Evolutionary conservation across 37 sponge, comb jelly and placozoan species (phyloP).

Genomic region (Oopsacas minuta): DNA sequence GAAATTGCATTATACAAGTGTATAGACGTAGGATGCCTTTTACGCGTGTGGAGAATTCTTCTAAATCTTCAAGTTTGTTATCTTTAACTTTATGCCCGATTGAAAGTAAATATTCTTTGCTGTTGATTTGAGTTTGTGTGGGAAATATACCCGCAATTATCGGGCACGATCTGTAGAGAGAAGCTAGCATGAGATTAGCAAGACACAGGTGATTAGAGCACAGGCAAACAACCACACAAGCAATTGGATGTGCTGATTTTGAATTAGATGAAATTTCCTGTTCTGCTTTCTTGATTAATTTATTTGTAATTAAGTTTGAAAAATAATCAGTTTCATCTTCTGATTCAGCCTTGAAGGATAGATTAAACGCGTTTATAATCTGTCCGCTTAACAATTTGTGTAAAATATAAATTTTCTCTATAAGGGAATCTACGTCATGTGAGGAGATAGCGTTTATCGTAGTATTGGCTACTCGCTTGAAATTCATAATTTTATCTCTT

Average conservation of each 20-base stretch:
- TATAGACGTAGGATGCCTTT: background rate
- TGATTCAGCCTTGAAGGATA: background rate
- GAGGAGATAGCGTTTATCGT: slow-evolving; percentile 4
- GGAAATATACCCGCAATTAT: background rate
- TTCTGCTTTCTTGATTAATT: background rate
- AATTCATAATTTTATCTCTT: background rate
- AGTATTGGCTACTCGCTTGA: background rate
- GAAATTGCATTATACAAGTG: background rate
- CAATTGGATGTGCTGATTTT: background rate
- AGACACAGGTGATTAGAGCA: background rate
- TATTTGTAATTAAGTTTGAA: background rate
- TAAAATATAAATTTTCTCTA: background rate
- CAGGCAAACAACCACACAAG: background rate
- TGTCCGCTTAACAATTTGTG: background rate
- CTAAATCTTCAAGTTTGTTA: background rate
- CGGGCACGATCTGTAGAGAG: background rate
- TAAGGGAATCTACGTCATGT: background rate
- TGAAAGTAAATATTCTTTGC: background rate
- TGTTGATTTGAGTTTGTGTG: background rate
- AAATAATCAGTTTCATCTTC: background rate
- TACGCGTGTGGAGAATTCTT: background rate
- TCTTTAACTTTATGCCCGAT: background rate
- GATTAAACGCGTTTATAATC: background rate
- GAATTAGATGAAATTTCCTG: background rate
- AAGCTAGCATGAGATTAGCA: background rate